These are phyloP conservation scores for Hycleus phaleratus DNA, from an alignment of 1,140 invertebrate genomes.

Conservation along the genomic window DNA sequence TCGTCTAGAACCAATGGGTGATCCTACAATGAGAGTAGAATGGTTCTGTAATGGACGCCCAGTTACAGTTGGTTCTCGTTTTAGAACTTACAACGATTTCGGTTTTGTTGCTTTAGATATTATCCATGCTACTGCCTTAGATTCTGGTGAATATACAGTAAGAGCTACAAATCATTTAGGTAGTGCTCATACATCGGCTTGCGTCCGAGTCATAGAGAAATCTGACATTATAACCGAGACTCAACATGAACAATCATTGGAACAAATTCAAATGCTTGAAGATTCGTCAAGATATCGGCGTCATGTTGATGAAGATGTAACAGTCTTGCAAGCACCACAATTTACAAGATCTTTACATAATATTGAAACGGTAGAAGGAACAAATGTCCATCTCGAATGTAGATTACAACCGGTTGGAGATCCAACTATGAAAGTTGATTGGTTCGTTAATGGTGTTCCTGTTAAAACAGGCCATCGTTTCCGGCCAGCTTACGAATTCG, in stretches of 20 bases:
- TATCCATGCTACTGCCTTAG: conserved; percentile 73
- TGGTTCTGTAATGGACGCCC: conserved; percentile 90
- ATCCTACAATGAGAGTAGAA: conserved; percentile 92
- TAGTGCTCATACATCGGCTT: conserved; percentile 81
- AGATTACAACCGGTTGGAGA: conserved; percentile 91
- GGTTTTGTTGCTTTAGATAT: conserved; percentile 89
- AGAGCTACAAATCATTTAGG: conserved; percentile 87
- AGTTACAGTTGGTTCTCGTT: conserved; percentile 80
- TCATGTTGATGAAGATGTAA: conserved; percentile 66
- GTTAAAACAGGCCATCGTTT: conserved; percentile 88
- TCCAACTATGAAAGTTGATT: conserved; percentile 90
- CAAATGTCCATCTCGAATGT: conserved; percentile 88
- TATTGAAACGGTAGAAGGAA: conserved; percentile 84
- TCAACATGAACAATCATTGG: conserved; percentile 89
- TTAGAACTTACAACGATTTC: conserved; percentile 92
- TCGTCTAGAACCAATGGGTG: conserved; percentile 84
- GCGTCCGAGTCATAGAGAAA: conserved; percentile 73
- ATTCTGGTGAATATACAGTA: conserved; percentile 91
- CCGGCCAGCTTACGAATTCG: conserved; percentile 93
- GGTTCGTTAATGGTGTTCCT: conserved; percentile 90
- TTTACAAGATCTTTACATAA: conserved; percentile 85
- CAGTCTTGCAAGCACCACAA: conserved; percentile 72
- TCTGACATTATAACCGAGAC: conserved; percentile 88
- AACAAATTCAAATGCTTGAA: conserved; percentile 92
- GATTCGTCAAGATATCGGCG: conserved; percentile 67